Base-by-base conservation (phyloP, 2,113 vertebrate genomes). In the Aegotheles bennettii region DNA sequence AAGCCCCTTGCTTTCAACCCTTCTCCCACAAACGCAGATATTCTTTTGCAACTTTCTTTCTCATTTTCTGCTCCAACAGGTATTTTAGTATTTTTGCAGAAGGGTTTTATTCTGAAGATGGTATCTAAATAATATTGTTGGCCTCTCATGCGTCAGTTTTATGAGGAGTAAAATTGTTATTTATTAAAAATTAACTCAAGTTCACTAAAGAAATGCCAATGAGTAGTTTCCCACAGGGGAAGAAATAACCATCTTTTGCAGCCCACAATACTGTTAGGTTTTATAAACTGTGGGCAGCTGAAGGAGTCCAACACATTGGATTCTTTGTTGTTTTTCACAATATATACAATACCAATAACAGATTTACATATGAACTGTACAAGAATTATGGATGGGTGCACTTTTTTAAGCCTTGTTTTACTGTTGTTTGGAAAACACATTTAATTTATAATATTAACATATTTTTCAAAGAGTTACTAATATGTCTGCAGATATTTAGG, bases 391-490 rank as follows among this genome's bases (percentile, higher is more conserved):
- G 71, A 53, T 57, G 23, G 3, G 14, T 73, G 31, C 57, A 21
- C 16, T 73, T 67, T 59, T 90, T 78, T 76, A 80, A 94, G 57
- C 53, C 29, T 31, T 67, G n/a, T 79, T 85, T 94, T 50, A 43
- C 65, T 87, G 13, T 94, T 94, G 82, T 67, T 97, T 38, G 61
- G 36, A 95, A 94, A 95, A 65, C 28, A 74, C 29, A 69, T 92
- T 90, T 88, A n/a, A n/a, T n/a, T n/a, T n/a, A n/a, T n/a, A n/a
- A n/a, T n/a, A 17, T 56, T 59, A 83, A 50, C 90, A 43, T 17
- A 13, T 81, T 90, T 71, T 77, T 97, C 53, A 84, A 89, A 54
- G 71, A 90, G 61, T 77, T 84, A 63, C 87, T 95, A 53, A 43
- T 70, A 73, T 65, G 47, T 90, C 87, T 91, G 83, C 64, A 76